Evolutionary conservation across 2,888 invertebrate genomes (phyloP).

Genomic region (Parnassius mnemosyne): DNA sequence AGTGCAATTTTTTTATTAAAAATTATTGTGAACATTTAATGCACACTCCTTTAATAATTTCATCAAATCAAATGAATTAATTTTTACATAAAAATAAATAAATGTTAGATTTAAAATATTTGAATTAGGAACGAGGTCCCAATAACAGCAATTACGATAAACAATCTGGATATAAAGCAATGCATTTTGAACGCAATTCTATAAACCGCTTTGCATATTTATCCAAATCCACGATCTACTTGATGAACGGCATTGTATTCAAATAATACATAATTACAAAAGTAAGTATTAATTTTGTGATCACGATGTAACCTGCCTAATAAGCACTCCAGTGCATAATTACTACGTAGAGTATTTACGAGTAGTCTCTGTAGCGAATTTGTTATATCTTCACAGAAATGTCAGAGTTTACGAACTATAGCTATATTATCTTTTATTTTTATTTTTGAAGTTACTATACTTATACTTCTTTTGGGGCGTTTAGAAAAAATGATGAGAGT

Average conservation of each 20-base stretch:
- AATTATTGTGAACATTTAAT: too few relatives aligned
- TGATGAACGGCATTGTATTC: slow-evolving; percentile 20
- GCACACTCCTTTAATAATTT: too few relatives aligned
- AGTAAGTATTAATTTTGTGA: slow-evolving; percentile 8
- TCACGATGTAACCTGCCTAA: slow-evolving; percentile 21
- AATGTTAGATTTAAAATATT: not conserved
- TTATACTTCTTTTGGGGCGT: too few relatives aligned
- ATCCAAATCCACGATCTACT: slow-evolving; percentile 4
- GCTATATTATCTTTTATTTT: too few relatives aligned
- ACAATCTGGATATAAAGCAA: slow-evolving; percentile 2
- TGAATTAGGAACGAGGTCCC: not conserved
- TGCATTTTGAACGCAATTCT: not conserved
- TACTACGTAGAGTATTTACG: not conserved
- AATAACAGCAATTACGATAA: not conserved
- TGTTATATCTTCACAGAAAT: too few relatives aligned
- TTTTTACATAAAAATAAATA: too few relatives aligned
- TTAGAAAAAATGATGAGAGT: too few relatives aligned
- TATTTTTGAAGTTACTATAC: too few relatives aligned
- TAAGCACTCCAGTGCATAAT: slow-evolving; percentile 6
- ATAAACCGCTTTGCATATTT: slow-evolving; percentile 6
- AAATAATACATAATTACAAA: slow-evolving; percentile 20
- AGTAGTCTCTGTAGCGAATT: too few relatives aligned
- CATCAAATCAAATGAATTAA: too few relatives aligned
- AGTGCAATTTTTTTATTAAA: too few relatives aligned
- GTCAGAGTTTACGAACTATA: too few relatives aligned